These are phyloP conservation scores for Dendrocincla tyrannina DNA, from an alignment of 2,797 vertebrate genomes.

Conservation along the genomic window DNA sequence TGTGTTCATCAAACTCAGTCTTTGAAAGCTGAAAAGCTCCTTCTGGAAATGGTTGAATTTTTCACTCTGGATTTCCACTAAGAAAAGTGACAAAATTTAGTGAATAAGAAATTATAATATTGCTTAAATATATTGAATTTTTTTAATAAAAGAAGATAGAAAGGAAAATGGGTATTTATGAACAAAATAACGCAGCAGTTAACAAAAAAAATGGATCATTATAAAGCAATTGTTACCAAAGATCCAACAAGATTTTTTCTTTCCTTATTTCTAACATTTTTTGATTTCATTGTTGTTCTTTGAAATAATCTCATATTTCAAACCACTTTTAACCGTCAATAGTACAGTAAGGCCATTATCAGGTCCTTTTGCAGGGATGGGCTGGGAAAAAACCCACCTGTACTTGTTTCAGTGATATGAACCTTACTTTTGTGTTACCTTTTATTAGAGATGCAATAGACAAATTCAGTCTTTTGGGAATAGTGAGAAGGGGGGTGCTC, in stretches of 20 bases:
- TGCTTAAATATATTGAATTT: not conserved
- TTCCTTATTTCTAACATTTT: not conserved
- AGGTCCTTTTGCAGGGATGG: not conserved
- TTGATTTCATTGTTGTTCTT: not conserved
- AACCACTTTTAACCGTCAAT: not conserved
- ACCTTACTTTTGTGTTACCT: not conserved
- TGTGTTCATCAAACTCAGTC: not conserved
- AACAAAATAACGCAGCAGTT: not conserved
- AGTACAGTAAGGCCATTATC: not conserved
- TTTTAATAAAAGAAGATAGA: not conserved
- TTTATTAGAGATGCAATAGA: not conserved
- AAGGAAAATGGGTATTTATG: not conserved
- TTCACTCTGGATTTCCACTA: not conserved
- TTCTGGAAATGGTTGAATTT: not conserved
- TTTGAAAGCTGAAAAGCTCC: not conserved
- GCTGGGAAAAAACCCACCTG: fast-evolving
- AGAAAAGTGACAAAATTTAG: not conserved
- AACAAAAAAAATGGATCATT: not conserved
- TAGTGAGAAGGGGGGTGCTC: not conserved
- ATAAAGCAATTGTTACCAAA: not conserved
- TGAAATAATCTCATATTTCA: not conserved
- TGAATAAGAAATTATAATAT: not conserved
- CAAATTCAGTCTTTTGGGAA: not conserved
- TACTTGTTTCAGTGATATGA: not conserved
- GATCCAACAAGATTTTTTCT: not conserved